Percentiles rank a stretch among this genome's conserved stretches.
Conservation (phyloP, 2,888 invertebrate species). For the Gnatocerus cornutus region DNA sequence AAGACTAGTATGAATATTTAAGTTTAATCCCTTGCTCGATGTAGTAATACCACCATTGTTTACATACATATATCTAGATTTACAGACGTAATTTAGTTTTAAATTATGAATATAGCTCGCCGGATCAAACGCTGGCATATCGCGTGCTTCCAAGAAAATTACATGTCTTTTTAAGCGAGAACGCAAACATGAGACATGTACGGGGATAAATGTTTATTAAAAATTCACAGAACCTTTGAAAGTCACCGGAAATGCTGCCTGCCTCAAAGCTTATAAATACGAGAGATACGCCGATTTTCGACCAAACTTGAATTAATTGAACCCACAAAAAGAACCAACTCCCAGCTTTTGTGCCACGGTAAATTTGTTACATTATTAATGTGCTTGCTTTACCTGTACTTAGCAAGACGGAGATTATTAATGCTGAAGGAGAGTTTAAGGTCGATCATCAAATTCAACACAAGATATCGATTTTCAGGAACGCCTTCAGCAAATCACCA, state of each 20-base stretch:
- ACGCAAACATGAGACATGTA: slow-evolving; percentile 33
- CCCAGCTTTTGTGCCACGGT: slow-evolving; percentile 1
- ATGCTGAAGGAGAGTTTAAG: slow-evolving; percentile 22
- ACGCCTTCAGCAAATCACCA: not conserved
- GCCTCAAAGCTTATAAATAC: slow-evolving; percentile 4
- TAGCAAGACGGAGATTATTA: slow-evolving; percentile 17
- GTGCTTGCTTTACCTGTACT: slow-evolving; percentile 11
- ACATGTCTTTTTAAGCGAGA: slow-evolving; percentile 39
- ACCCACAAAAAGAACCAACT: slow-evolving; percentile 13
- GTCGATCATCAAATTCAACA: slow-evolving; percentile 13
- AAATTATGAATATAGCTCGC: slow-evolving; percentile 37
- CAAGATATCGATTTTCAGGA: not conserved
- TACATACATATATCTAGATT: slow-evolving; percentile 42
- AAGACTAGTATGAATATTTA: slow-evolving; percentile 35
- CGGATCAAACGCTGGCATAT: slow-evolving; percentile 42
- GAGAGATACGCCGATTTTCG: slow-evolving; percentile 16
- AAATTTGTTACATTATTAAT: slow-evolving; percentile 21
- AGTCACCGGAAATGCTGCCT: slow-evolving; percentile 27
- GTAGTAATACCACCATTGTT: slow-evolving; percentile 28
- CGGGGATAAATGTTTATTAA: slow-evolving; percentile 38
- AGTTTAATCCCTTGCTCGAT: slow-evolving; percentile 18
- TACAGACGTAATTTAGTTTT: slow-evolving; percentile 45
- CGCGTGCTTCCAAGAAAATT: slow-evolving; percentile 39
- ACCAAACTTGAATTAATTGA: slow-evolving; percentile 24
- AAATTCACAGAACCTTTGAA: slow-evolving; percentile 34